A percentile compares a stretch with the other conserved stretches of the same genome.
Evolutionary conservation across 1,140 invertebrate species (phyloP).

Genomic region (Euwallacea fornicatus): DNA sequence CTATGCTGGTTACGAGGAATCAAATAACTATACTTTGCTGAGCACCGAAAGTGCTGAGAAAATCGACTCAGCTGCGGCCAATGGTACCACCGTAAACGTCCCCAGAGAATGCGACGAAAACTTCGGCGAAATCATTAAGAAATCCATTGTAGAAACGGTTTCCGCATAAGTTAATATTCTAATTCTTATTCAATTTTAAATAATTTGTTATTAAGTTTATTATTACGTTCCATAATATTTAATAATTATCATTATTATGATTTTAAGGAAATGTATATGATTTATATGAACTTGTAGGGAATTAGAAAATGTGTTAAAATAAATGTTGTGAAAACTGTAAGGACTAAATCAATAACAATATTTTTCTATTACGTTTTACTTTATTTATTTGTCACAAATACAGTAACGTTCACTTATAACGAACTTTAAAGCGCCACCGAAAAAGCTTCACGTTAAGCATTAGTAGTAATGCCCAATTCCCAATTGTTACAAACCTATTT

Average conservation of each 20-base stretch:
- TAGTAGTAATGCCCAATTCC: no score
- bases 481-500: no score
- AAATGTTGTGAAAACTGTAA: slow-evolving; percentile 54
- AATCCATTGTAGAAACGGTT: slow-evolving; percentile 88
- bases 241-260: slow-evolving; percentile 43
- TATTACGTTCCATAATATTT: slow-evolving; percentile 49
- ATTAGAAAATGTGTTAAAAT: slow-evolving; percentile 53
- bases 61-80: slow-evolving; percentile 23
- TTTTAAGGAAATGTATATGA: slow-evolving; percentile 49
- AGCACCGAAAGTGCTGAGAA: slow-evolving; percentile 16
- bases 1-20: slow-evolving; percentile 52
- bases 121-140: slow-evolving; percentile 90
- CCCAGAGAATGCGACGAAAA: slow-evolving; percentile 67
- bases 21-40: slow-evolving; percentile 40
- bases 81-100: slow-evolving; percentile 29
- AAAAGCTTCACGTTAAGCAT: no score
- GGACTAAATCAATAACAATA: slow-evolving; percentile 37
- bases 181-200: slow-evolving; percentile 32
- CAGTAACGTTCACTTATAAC: no score
- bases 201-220: slow-evolving; percentile 41
- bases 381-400: slow-evolving; percentile 3
- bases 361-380: slow-evolving; percentile 37
- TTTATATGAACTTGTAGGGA: slow-evolving; percentile 54
- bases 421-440: no score
- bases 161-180: slow-evolving; percentile 63